Evolutionary conservation across 2,888 invertebrate genomes (phyloP).

Genomic region (Sthenelais limicola): DNA sequence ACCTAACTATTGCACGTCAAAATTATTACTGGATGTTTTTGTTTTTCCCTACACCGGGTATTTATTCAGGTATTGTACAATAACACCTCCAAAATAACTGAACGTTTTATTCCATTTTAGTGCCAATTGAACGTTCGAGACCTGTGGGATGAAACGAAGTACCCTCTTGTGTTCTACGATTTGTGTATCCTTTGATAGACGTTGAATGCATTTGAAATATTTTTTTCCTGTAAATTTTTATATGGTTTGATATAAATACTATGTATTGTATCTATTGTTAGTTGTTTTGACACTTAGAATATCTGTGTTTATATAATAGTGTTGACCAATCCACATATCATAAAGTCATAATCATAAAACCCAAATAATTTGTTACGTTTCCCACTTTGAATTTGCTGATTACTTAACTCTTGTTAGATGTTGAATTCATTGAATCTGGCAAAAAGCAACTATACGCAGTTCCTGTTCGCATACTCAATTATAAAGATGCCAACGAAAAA

Average conservation of each 20-base stretch:
- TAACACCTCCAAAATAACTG: not conserved
- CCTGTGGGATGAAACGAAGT: constrained; percentile 47
- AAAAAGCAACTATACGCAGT: constrained; percentile 46
- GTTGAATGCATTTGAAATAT: too few relatives aligned
- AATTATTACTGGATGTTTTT: too few relatives aligned
- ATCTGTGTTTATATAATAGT: too few relatives aligned
- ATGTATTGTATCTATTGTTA: too few relatives aligned
- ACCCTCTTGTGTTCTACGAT: constrained; percentile 48
- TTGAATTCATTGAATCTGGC: constrained; percentile 31
- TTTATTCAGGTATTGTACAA: not conserved
- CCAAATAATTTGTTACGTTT: too few relatives aligned
- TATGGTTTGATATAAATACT: too few relatives aligned
- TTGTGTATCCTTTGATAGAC: constrained; percentile 55
- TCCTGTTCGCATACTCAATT: constrained; percentile 43
- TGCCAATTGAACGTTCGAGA: constrained; percentile 46
- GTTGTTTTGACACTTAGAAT: too few relatives aligned
- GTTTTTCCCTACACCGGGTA: too few relatives aligned
- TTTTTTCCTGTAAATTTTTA: too few relatives aligned
- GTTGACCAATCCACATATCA: too few relatives aligned
- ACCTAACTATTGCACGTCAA: too few relatives aligned
- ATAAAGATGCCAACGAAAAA: constrained; percentile 28
- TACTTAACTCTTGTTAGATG: constrained; percentile 39
- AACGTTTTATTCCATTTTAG: constrained; percentile 36
- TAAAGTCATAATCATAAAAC: too few relatives aligned
- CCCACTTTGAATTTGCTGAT: not conserved